Percentiles rank a stretch among this genome's conserved stretches.
Conservation (phyloP, 1,140 invertebrate species). For the Mycetomoellerius zeteki region DNA sequence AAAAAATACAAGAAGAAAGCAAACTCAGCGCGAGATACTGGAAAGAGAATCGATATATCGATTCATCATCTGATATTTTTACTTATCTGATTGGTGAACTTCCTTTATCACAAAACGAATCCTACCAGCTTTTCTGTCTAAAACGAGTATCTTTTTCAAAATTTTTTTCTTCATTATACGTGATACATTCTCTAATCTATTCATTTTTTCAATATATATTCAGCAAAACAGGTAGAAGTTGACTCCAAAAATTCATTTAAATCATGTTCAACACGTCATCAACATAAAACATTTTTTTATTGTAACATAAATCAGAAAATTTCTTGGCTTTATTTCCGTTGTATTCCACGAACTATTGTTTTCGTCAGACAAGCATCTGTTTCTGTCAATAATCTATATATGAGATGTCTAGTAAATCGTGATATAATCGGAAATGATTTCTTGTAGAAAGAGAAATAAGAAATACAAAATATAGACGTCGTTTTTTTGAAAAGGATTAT, state of each 20-base stretch:
- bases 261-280: conserved; percentile 73
- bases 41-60: conserved; percentile 53
- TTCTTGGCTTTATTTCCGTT: background rate
- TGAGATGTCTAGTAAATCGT: background rate
- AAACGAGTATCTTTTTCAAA: conserved; percentile 61
- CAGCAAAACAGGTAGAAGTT: conserved; percentile 21
- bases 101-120: conserved; percentile 71
- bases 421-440: background rate
- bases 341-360: background rate
- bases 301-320: background rate
- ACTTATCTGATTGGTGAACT: conserved; percentile 68
- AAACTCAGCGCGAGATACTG: background rate
- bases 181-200: conserved; percentile 14
- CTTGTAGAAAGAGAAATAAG: background rate
- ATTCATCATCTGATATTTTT: conserved; percentile 66
- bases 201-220: conserved; percentile 36
- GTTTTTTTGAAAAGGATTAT: background rate
- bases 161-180: conserved; percentile 38
- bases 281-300: background rate
- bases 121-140: conserved; percentile 57
- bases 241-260: conserved; percentile 75
- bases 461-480: background rate
- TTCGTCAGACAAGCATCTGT: background rate
- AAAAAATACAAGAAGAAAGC: background rate
- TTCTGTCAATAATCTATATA: background rate